A percentile compares a stretch with the other conserved stretches of the same genome.
Evolutionary conservation across 2,797 vertebrate genomes (phyloP).

Genomic region (Salmo trutta): DNA sequence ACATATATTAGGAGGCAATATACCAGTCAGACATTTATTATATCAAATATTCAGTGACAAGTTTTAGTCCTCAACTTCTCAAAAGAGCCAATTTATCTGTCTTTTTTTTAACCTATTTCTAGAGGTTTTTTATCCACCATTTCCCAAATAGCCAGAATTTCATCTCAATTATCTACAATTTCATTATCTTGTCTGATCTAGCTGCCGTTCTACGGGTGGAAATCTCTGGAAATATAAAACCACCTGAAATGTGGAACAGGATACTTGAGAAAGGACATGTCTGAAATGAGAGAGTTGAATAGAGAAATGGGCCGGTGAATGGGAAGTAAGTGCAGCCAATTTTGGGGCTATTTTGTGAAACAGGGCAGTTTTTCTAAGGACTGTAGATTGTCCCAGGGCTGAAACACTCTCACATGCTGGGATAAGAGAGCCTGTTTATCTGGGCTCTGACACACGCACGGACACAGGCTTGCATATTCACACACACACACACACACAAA

Average conservation of each 20-base stretch:
- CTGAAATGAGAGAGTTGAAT: slow-evolving; percentile 60
- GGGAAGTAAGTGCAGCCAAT: slow-evolving; percentile 63
- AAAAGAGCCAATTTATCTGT: slow-evolving; percentile 27
- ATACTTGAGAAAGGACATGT: slow-evolving; percentile 44
- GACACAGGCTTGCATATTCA: slow-evolving; percentile 8
- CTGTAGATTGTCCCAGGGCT: slow-evolving; percentile 19
- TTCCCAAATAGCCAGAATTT: slow-evolving; percentile 33
- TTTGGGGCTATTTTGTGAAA: slow-evolving; percentile 63
- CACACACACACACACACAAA: not conserved
- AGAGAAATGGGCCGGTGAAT: slow-evolving; percentile 52
- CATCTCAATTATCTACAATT: slow-evolving; percentile 46
- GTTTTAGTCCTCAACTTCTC: slow-evolving; percentile 21
- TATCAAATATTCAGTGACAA: slow-evolving; percentile 23
- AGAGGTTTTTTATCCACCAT: slow-evolving; percentile 28
- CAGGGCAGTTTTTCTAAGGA: slow-evolving; percentile 37
- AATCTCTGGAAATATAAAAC: not conserved
- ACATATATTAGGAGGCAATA: slow-evolving; percentile 17
- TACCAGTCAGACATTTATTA: slow-evolving; percentile 3
- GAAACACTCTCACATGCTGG: slow-evolving; percentile 7
- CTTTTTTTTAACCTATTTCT: slow-evolving; percentile 26
- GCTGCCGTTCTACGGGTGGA: slow-evolving; percentile 32
- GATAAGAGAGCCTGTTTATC: slow-evolving; percentile 28
- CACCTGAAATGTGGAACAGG: slow-evolving; percentile 45
- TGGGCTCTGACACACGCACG: not conserved
- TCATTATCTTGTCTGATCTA: slow-evolving; percentile 48